phyloP scores from a whole-genome alignment of 2,113 vertebrate species.

The Notiomystis cincta region DNA sequence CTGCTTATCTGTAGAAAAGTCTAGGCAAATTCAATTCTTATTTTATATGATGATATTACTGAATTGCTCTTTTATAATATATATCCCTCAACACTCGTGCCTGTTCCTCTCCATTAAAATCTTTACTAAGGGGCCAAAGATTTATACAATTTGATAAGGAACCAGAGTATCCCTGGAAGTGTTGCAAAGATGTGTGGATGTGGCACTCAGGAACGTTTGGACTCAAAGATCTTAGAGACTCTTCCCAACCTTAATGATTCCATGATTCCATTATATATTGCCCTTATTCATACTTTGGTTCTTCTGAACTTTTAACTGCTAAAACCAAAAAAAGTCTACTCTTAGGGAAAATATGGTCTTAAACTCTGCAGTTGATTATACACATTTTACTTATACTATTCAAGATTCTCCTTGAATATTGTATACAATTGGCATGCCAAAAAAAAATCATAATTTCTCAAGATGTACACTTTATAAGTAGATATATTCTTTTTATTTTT shows the following conservation, averaged over 20 bases:
- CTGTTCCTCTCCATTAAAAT: background rate
- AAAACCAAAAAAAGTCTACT: background rate
- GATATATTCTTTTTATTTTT: background rate
- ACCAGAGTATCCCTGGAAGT: background rate
- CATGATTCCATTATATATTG: background rate
- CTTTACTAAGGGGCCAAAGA: background rate
- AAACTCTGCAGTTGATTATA: background rate
- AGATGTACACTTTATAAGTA: background rate
- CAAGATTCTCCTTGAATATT: background rate
- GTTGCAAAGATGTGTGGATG: background rate
- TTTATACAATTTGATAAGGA: background rate
- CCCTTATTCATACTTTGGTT: background rate
- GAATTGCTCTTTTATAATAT: background rate
- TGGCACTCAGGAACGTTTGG: background rate
- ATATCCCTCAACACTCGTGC: accelerated
- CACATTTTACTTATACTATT: background rate
- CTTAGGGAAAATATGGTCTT: background rate
- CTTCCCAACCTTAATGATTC: background rate
- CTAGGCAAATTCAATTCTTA: background rate
- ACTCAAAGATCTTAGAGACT: background rate
- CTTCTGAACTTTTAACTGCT: background rate
- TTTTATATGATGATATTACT: background rate
- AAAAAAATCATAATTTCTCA: background rate
- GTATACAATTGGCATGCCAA: background rate
- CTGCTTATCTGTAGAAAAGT: background rate